phyloP scores from a whole-genome alignment of 1,140 invertebrate genomes.

The Tigriopus japonicus region DNA sequence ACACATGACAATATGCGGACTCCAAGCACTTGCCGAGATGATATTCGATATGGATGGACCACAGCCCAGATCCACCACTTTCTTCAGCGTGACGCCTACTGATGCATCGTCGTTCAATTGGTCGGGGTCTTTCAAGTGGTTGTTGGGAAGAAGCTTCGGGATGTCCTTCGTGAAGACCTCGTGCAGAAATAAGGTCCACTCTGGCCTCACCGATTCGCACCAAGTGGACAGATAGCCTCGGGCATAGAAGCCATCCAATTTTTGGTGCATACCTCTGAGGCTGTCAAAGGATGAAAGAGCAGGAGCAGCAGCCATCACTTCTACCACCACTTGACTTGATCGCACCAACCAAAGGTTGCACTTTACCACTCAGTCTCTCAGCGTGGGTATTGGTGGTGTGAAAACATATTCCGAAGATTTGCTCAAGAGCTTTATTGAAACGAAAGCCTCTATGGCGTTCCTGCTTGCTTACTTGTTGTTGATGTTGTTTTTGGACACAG shows the following conservation, averaged over 20 bases:
- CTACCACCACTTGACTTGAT: too few species aligned
- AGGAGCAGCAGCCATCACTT: too few species aligned
- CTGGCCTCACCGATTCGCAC: neutral
- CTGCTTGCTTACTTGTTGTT: too few species aligned
- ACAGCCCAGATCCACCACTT: constrained; percentile 3
- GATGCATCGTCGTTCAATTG: too few species aligned
- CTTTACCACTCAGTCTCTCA: too few species aligned
- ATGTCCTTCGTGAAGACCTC: neutral
- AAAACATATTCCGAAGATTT: too few species aligned
- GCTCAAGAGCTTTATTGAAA: too few species aligned
- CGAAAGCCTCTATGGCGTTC: too few species aligned
- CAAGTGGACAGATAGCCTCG: neutral
- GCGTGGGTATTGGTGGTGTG: too few species aligned
- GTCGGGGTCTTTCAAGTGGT: neutral
- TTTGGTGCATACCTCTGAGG: neutral
- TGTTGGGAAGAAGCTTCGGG: neutral
- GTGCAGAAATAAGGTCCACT: neutral
- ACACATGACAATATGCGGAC: constrained; percentile 4
- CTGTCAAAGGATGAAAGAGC: too few species aligned
- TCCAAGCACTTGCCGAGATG: neutral
- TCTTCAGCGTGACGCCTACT: neutral
- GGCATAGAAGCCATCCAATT: neutral
- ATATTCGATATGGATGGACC: constrained; percentile 11
- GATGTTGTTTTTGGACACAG: too few species aligned
- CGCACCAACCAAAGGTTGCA: too few species aligned